These are phyloP conservation scores for Kryptolebias marmoratus DNA, from an alignment of 2,113 vertebrate genomes.

Conservation along the genomic window DNA sequence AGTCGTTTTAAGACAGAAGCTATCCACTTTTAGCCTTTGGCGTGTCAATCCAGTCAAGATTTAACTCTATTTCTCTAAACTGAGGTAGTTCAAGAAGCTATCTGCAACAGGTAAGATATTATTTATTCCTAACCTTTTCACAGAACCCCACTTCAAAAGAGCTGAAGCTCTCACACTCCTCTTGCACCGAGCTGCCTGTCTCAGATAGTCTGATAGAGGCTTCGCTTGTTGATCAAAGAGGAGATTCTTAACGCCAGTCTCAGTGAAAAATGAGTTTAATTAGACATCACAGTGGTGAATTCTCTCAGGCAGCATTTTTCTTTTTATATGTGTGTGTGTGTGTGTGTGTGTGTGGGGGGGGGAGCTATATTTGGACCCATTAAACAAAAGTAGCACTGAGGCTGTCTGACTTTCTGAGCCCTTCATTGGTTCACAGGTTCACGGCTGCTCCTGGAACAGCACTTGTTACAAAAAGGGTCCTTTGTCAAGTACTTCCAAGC, in stretches of 20 bases:
- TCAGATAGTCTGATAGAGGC: slow-evolving; percentile 55
- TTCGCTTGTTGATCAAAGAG: slow-evolving; percentile 74
- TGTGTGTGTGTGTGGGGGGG: slow-evolving; percentile 9
- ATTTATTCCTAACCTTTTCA: neutral
- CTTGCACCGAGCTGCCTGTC: slow-evolving; percentile 12
- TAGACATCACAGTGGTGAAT: slow-evolving; percentile 72
- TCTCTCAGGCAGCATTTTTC: slow-evolving; percentile 74
- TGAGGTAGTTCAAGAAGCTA: neutral
- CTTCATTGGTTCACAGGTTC: slow-evolving; percentile 71
- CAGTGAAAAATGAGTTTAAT: slow-evolving; percentile 78
- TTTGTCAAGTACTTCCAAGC: slow-evolving; percentile 70
- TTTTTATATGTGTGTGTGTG: slow-evolving; percentile 19
- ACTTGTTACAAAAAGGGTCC: slow-evolving; percentile 51
- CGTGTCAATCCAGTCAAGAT: too few relatives aligned
- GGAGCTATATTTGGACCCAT: slow-evolving; percentile 79
- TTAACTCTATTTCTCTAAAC: neutral
- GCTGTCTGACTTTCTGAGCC: slow-evolving; percentile 69
- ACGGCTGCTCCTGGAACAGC: slow-evolving; percentile 56
- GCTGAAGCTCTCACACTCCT: slow-evolving; percentile 40
- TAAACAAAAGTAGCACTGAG: slow-evolving; percentile 66
- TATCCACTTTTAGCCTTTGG: too few relatives aligned
- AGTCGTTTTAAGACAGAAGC: too few relatives aligned
- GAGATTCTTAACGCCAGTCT: slow-evolving; percentile 70
- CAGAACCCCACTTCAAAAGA: neutral
- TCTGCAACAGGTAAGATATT: neutral